Evolutionary conservation across 2,888 invertebrate species (phyloP), one percentile per base, ranked within the genome.

Genomic region (Melieria omissa): DNA sequence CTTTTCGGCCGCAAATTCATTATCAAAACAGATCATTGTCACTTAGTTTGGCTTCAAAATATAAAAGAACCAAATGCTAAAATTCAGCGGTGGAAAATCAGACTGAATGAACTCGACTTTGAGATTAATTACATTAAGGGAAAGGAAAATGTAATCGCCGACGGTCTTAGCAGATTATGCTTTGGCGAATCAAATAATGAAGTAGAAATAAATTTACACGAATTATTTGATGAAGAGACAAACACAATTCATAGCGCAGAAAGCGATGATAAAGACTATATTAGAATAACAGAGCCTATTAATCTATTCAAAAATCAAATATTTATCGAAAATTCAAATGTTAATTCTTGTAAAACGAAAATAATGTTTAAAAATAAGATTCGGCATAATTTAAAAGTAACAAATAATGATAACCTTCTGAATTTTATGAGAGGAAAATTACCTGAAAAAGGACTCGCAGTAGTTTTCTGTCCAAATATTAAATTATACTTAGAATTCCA

Each of bases 71-170:
- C 71, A 9, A 65, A 71, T 65, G 47, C 65, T 12, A 65, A 72
- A 58, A 10, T 68, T 4, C 67, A 68, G 41, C 10, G 72, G 44
- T 72, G 72, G 72, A 72, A 68, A 63, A 67, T 72, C 5, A 62
- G 49, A 16, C 52, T 67, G 10, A 67, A 72, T 44, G 68, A 62
- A 44, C 68, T 68, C 44, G 72, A 68, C 54, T 72, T 72, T n/a
- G 58, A 65, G 14, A 72, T 68, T 3, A 41, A 5, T 29, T 68
- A 65, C 52, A 68, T 68, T 60, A 72, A 72, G 9, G 70, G 67
- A 2, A 70, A 73, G n/a, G 64, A 73, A 66, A 73, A 73, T 16
- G 64, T 70, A 7, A 16, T 73, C 4, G 70, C 67, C 3, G 73
- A 73, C 47, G 70, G 67, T 8, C 44, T 68, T n/a, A 65, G 64